Base-by-base conservation (phyloP, 2,888 invertebrate genomes). In the Drosophila imparisetae region DNA sequence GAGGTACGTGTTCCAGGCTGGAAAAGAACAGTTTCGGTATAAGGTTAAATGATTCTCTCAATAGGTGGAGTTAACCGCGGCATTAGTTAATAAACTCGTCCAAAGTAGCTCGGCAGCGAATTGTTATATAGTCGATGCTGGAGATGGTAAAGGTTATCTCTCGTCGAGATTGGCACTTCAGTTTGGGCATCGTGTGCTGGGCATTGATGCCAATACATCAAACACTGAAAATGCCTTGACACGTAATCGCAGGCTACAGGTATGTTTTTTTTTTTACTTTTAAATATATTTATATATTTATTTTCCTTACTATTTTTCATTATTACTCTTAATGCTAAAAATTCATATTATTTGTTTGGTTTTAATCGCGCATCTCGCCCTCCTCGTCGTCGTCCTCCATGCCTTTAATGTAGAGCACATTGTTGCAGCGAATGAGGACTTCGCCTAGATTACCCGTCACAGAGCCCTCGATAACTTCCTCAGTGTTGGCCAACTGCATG, bases 301-400 rank as follows among this genome's bases (percentile, higher is more conserved):
- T 86, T 83, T 83, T 66, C 32, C 64, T 77, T 77, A 61, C 57
- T 63, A 70, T 69, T 34, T 18, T 24, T 11, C 63, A 66, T 69
- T 34, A 18, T 24, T 29, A 18, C 38, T 36, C 78, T 68, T 79
- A 73, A 70, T 66, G 30, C 38, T 75, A 62, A 61, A 45, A 49
- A 42, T 66, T 21, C 18, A 57, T 45, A 29, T 29, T 30, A 24
- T 21, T 29, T 27, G 36, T n/a, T 18, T 8, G 32, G n/a, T n/a
- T 30, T 83, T 86, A 93, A 66, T 92, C 92, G 62, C 92, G 97
- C 96, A 98, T 98, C 94, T 98, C 98, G 10, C 98, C 98, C 93
- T 98, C 98, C 93, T 98, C 98, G 86, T 98, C 98, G 90, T 98
- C 98, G 91, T 99, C 99, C 81, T 98, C 98, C 0, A 97, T 96